Evolutionary conservation across 2,888 invertebrate species (phyloP).

Genomic region (Phortica magna): DNA sequence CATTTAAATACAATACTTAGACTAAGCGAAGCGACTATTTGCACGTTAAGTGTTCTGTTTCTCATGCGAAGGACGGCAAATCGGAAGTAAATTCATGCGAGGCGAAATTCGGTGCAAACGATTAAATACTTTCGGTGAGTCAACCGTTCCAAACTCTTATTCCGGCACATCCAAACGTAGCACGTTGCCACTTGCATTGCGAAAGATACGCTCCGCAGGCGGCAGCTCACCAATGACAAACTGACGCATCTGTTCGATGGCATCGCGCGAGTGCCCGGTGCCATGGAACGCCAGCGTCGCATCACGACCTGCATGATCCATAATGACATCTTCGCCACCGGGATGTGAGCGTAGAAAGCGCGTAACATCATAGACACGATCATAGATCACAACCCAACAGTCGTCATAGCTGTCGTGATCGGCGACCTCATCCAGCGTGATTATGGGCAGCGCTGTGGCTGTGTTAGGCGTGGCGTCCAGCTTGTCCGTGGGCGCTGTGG

Average conservation of each 20-base stretch:
- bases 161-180: constrained; percentile 70
- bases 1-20: constrained; percentile 39
- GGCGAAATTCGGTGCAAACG: not conserved
- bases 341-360: constrained; percentile 89
- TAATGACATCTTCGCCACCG: constrained; percentile 88
- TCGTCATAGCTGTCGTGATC: constrained; percentile 85
- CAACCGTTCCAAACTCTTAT: constrained; percentile 43
- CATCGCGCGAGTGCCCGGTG: constrained; percentile 86
- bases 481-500: constrained; percentile 28
- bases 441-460: constrained; percentile 69
- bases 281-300: constrained; percentile 90
- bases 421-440: constrained; percentile 86
- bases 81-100: not conserved
- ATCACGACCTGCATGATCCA: constrained; percentile 91
- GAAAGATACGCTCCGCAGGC: constrained; percentile 85
- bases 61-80: not conserved
- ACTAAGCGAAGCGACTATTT: constrained; percentile 34
- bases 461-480: constrained; percentile 33
- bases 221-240: constrained; percentile 89
- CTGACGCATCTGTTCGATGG: constrained; percentile 83
- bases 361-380: constrained; percentile 90
- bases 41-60: not conserved
- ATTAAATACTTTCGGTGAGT: not conserved
- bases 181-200: constrained; percentile 66
- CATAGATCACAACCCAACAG: constrained; percentile 93